Conservation (phyloP, 2,113 vertebrate species). For the Naja naja region DNA sequence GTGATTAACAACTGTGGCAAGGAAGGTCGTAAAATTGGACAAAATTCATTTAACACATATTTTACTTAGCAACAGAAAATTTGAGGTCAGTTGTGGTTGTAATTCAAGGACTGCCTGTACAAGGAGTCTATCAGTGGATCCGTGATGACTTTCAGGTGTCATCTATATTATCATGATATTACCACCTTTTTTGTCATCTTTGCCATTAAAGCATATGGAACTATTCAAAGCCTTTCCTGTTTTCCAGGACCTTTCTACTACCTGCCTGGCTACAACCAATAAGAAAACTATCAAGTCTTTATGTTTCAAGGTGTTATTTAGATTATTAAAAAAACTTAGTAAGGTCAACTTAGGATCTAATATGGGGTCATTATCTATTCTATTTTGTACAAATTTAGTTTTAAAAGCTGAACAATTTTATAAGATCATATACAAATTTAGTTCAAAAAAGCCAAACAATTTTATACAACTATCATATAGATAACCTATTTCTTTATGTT, state of each 20-base stretch:
- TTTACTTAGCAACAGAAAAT: neutral
- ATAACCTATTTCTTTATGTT: neutral
- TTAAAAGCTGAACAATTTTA: neutral
- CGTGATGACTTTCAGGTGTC: neutral
- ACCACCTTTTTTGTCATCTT: neutral
- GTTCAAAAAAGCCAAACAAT: neutral
- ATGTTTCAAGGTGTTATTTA: neutral
- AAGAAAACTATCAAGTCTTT: neutral
- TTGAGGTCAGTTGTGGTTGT: neutral
- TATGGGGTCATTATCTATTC: neutral
- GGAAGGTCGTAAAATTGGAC: neutral
- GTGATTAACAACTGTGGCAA: neutral
- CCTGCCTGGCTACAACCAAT: neutral
- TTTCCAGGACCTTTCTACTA: neutral
- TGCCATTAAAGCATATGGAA: neutral
- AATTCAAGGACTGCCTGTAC: neutral
- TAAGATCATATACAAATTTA: neutral
- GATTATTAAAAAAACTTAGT: neutral
- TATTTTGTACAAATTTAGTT: neutral
- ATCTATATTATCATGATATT: neutral
- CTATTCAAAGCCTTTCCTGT: neutral
- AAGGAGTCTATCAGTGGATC: neutral
- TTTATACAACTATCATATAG: neutral
- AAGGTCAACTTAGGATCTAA: neutral
- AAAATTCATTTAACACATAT: neutral